Evolutionary conservation across 1,140 invertebrate species (phyloP).

Genomic region (Diachasma alloeum): DNA sequence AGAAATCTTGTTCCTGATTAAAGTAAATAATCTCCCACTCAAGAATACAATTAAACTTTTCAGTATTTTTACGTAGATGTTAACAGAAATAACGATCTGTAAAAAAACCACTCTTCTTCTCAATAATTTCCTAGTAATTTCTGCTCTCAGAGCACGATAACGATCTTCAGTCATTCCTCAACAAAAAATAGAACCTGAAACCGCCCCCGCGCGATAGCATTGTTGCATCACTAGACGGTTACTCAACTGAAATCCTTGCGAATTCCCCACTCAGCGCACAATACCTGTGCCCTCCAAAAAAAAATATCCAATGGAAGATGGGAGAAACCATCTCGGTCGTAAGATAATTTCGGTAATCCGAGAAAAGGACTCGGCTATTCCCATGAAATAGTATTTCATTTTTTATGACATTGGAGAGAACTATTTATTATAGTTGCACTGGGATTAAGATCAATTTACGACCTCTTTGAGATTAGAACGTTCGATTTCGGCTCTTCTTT

Average conservation of each 20-base stretch:
- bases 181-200: not conserved
- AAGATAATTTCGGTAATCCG: not conserved
- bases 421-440: not conserved
- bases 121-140: no score
- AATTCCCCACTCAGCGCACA: not conserved
- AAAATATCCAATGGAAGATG: not conserved
- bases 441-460: not conserved
- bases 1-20: no score
- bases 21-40: no score
- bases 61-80: no score
- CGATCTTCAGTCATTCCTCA: not conserved
- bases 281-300: not conserved
- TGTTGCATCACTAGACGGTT: not conserved
- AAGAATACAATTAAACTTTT: no score
- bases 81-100: no score
- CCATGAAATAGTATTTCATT: not conserved
- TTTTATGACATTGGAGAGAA: not conserved
- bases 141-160: not conserved
- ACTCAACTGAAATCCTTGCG: not conserved
- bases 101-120: no score
- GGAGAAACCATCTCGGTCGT: not conserved
- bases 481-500: not conserved
- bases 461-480: not conserved
- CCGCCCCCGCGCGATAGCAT: not conserved
- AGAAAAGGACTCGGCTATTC: not conserved